Conservation (phyloP, 2,797 vertebrate genomes). For the Silurus aristotelis region DNA sequence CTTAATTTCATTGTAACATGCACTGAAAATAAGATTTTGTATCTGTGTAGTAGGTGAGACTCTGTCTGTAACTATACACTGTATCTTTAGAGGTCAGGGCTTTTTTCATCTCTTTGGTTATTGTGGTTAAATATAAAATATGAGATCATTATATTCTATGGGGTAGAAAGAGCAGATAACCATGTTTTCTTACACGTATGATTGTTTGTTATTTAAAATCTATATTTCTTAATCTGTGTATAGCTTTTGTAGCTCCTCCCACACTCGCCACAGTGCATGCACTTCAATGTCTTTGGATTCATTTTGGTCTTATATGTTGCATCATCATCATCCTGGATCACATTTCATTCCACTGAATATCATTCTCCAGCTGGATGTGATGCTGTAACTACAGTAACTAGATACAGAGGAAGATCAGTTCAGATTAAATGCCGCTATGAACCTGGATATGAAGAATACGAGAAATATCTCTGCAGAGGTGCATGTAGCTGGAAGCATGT, state of each 20-base stretch:
- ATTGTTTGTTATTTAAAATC: too few relatives aligned
- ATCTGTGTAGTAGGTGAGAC: too few relatives aligned
- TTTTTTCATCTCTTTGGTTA: too few relatives aligned
- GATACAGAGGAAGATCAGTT: conserved; percentile 42
- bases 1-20: too few relatives aligned
- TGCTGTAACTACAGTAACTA: conserved; percentile 31
- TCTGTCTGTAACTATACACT: too few relatives aligned
- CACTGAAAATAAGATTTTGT: too few relatives aligned
- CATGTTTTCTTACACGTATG: too few relatives aligned
- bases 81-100: too few relatives aligned
- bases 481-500: conserved; percentile 51
- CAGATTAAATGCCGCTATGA: conserved; percentile 41
- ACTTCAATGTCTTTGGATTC: background rate
- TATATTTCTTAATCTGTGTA: background rate
- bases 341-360: background rate
- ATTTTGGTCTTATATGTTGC: background rate
- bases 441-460: background rate
- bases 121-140: too few relatives aligned
- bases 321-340: background rate
- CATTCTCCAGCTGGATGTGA: background rate
- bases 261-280: background rate
- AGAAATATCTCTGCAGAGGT: conserved; percentile 65
- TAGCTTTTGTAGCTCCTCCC: too few relatives aligned
- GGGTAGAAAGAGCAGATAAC: too few relatives aligned
- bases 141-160: too few relatives aligned